Evolutionary conservation across 2,888 invertebrate species (phyloP).

Genomic region (Drosophila setosimentum): DNA sequence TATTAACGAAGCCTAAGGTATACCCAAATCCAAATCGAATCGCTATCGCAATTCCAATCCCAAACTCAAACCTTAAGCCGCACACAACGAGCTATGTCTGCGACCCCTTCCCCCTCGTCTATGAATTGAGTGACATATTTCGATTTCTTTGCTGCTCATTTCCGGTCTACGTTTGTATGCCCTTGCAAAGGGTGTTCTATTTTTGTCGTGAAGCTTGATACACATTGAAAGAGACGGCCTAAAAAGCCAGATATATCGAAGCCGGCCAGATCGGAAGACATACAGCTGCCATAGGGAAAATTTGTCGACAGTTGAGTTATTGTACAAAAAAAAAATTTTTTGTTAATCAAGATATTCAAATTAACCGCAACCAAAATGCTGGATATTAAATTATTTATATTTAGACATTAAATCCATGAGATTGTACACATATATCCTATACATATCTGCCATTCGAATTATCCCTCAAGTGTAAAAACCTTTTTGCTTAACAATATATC

Average conservation of each 20-base stretch:
- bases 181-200: neutral
- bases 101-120: neutral
- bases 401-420: neutral
- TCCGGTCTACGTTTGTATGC: neutral
- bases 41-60: neutral
- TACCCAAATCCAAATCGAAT: neutral
- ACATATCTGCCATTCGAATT: neutral
- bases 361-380: neutral
- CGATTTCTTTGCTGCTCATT: constrained; percentile 41
- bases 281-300: neutral
- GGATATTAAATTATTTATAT: neutral
- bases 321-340: neutral
- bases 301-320: neutral
- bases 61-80: neutral
- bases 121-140: constrained; percentile 42
- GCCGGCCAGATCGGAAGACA: neutral
- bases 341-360: neutral
- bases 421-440: neutral
- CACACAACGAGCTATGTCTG: neutral
- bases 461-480: neutral
- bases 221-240: neutral
- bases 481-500: neutral
- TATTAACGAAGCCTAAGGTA: neutral
- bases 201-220: neutral
- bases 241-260: no score